Base-by-base conservation (phyloP, 2,888 invertebrate species). In the Tinea pellionella region DNA sequence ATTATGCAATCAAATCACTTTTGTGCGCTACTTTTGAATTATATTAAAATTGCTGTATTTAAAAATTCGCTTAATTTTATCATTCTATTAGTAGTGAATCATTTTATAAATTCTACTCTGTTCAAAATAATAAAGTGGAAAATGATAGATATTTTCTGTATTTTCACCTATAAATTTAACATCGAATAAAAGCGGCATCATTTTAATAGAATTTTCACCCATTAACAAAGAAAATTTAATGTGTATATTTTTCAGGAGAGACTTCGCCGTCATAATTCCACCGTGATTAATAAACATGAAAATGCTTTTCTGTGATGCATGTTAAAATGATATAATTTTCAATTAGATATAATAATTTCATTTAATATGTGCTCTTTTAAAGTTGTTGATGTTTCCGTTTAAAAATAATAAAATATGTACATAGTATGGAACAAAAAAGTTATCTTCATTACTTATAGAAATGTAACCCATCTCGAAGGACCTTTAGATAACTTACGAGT, bases 231-330 rank as follows among this genome's bases (percentile, higher is more conserved):
- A 47, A 47, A 47, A 47, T 41, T 41, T 41, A 2, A 41, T n/a
- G 41, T 16, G 47, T 47, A 2, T 8, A 13, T 41, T 41, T 41
- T 41, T 41, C 41, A 41, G 41, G 13, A 41, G n/a, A 16, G 15
- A 16, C 15, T 9, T 16, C 47, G 1, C 15, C n/a, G 47, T 16
- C 13, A 47, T 47, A 47, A 47, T 47, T 47, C 16, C 47, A 9
- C 47, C 9, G 18, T 53, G 24, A 9, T 53, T 53, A 53, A 53
- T 53, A 53, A 53, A 53, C 53, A 53, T 53, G 53, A 53, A 53
- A 53, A 53, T 53, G 19, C 53, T 53, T 53, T 53, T 53, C 18
- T 53, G 53, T n/a, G 53, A 24, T 24, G 24, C 53, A 53, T 53
- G 53, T 53, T 53, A 53, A 24, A 53, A 8, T 18, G 18, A 47